Percentiles rank a stretch among this genome's conserved stretches.
Conservation (phyloP, 2,113 vertebrate genomes). For the Tetrao urogallus region DNA sequence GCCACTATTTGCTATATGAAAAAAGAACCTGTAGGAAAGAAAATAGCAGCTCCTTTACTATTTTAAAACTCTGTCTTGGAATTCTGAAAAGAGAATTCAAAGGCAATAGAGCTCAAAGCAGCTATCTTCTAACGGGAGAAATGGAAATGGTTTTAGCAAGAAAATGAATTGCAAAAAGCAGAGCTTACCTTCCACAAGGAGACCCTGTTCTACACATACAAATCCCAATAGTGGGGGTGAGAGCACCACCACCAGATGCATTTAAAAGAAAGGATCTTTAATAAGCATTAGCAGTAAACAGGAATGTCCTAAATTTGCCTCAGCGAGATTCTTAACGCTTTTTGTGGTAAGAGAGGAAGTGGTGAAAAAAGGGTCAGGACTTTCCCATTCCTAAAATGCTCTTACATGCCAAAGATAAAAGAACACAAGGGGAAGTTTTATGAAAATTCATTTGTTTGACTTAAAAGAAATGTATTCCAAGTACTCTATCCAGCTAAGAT, state of each 20-base stretch:
- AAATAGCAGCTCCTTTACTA: not conserved
- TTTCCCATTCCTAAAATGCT: slow-evolving; percentile 11
- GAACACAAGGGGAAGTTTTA: not conserved
- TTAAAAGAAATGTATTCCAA: not conserved
- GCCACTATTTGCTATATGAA: not conserved
- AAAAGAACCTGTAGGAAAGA: not conserved
- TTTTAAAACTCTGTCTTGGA: not conserved
- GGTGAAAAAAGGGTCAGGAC: not conserved
- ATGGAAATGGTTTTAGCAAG: not conserved
- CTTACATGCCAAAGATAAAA: not conserved
- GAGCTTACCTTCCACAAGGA: not conserved
- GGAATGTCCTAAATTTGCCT: not conserved
- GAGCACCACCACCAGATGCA: not conserved
- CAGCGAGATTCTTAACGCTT: not conserved
- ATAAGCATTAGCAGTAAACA: not conserved
- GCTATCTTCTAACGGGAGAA: not conserved
- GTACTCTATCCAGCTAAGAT: not conserved
- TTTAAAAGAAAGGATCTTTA: not conserved
- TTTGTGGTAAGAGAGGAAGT: slow-evolving; percentile 17
- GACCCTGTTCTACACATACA: not conserved
- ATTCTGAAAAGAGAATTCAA: not conserved
- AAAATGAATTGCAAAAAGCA: not conserved
- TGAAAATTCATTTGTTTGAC: not conserved
- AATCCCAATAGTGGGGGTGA: not conserved
- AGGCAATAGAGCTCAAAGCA: not conserved